Evolutionary conservation across 2,888 invertebrate species (phyloP), one percentile per base, ranked within the genome.

Genomic region (Dynastes grantii): DNA sequence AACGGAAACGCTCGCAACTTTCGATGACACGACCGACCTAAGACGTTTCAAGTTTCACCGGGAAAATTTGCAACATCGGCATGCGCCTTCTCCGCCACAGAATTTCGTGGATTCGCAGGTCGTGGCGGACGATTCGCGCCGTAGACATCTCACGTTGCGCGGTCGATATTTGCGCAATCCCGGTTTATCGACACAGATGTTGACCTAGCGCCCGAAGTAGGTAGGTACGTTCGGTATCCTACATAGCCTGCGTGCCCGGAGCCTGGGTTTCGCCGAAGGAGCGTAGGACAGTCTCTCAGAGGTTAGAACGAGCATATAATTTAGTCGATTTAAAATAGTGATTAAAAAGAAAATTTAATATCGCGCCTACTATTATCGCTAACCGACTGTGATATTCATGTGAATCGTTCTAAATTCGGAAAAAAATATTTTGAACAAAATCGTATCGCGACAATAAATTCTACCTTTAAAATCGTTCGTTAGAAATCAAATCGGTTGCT

Each of bases 151-250:
- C 22, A 58, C 22, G 22, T 58, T 75, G 73, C 73, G 73, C 73
- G 40, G 22, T 75, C 61, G 73, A 37, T 45, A 61, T 61, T 75
- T 78, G 84, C 85, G 85, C 85, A 85, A 71, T 80, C 51, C 80
- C 81, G 83, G 85, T 85, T 85, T 84, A 85, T 87, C 86, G 84
- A 87, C 85, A 85, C 84, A 84, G 78, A 75, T 82, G 81, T 84
- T 85, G 85, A 85, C 85, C 85, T 84, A 85, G 84, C 85, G 84
- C 82, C 83, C 51, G 51, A 76, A 32, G n/a, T 71, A 51, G 22
- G 32, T 29, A 32, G 32, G 71, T 37, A 37, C 32, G 32, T 37
- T n/a, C 78, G 58, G 71, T 67, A 68, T 58, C 55, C 70, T 75
- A 76, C 78, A 51, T 68, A 45, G 61, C 73, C 61, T 45, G 61